Percentiles rank a stretch among this genome's conserved stretches.
Evolutionary conservation across 1,140 invertebrate genomes (phyloP).

Genomic region (Drosophila nikananu): DNA sequence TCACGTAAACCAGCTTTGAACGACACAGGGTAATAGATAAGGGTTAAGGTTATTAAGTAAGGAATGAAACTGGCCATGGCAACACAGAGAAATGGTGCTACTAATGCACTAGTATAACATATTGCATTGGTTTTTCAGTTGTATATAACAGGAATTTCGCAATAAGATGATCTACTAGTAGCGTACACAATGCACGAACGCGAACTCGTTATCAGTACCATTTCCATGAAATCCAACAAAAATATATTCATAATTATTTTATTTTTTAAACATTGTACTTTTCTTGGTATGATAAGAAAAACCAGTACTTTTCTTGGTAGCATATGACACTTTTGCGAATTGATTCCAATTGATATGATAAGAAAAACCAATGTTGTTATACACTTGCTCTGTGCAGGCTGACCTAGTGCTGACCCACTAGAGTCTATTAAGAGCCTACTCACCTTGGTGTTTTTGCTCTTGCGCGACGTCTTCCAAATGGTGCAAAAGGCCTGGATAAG

Average conservation of each 20-base stretch:
- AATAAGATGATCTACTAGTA: too few relatives aligned
- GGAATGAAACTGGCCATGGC: slow-evolving; percentile 16
- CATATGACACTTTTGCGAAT: not conserved
- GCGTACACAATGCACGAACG: not conserved
- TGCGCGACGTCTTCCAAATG: slow-evolving; percentile 89
- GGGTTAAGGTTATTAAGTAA: slow-evolving; percentile 62
- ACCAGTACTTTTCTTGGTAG: not conserved
- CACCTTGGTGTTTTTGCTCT: slow-evolving; percentile 88
- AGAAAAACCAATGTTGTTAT: not conserved
- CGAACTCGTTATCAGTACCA: not conserved
- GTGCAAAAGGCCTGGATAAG: slow-evolving; percentile 94
- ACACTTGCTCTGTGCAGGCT: slow-evolving; percentile 28
- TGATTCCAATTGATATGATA: not conserved
- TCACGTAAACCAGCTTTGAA: slow-evolving; percentile 85
- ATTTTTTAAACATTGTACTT: not conserved
- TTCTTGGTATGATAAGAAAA: not conserved
- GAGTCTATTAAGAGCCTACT: slow-evolving; percentile 26
- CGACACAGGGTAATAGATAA: slow-evolving; percentile 61
- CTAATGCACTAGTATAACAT: not conserved
- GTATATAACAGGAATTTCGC: too few relatives aligned
- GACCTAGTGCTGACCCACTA: slow-evolving; percentile 31
- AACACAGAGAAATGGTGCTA: slow-evolving; percentile 1
- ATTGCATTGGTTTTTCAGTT: not conserved
- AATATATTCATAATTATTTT: not conserved
- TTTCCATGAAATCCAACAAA: not conserved